These are phyloP conservation scores for Chloroclystis v-ata DNA, from an alignment of 2,888 invertebrate genomes.

Conservation along the genomic window DNA sequence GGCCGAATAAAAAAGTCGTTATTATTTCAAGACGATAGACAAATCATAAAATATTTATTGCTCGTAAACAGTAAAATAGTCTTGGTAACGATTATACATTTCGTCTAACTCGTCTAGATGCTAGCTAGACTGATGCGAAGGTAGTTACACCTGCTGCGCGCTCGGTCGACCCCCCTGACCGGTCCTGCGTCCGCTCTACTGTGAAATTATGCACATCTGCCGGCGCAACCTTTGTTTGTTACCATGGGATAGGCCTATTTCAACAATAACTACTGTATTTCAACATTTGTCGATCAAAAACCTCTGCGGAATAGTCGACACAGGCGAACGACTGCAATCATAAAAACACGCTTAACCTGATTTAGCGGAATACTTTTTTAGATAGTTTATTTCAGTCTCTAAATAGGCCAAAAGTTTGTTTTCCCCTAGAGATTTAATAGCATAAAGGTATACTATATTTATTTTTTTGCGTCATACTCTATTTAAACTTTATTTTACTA, in stretches of 20 bases:
- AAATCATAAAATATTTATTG: no score
- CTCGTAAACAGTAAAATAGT: no score
- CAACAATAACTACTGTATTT: slow-evolving; percentile 9
- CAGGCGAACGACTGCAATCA: slow-evolving; percentile 8
- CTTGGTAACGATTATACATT: no score
- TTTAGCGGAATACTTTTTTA: slow-evolving; percentile 16
- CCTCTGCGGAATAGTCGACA: slow-evolving; percentile 2
- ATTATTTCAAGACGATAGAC: no score
- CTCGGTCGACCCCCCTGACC: slow-evolving; percentile 58
- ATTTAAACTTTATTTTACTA: no score
- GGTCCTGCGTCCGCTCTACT: slow-evolving; percentile 61
- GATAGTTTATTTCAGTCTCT: slow-evolving; percentile 9
- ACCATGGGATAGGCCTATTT: slow-evolving; percentile 20
- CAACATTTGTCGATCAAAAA: slow-evolving; percentile 9
- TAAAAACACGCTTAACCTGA: slow-evolving; percentile 16
- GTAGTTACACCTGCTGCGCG: slow-evolving; percentile 58
- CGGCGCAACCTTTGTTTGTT: slow-evolving; percentile 32
- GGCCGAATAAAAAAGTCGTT: slow-evolving; percentile 8
- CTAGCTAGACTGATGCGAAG: slow-evolving; percentile 13
- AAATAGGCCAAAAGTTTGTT: slow-evolving; percentile 12
- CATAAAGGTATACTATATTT: no score
- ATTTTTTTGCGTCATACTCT: no score
- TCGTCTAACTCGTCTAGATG: no score
- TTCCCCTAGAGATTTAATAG: neutral
- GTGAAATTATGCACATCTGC: slow-evolving; percentile 72